A percentile compares a stretch with the other conserved stretches of the same genome.
These are phyloP conservation scores for Phalacrocorax brasilianus DNA, from an alignment of 2,113 vertebrate genomes.

Conservation along the genomic window DNA sequence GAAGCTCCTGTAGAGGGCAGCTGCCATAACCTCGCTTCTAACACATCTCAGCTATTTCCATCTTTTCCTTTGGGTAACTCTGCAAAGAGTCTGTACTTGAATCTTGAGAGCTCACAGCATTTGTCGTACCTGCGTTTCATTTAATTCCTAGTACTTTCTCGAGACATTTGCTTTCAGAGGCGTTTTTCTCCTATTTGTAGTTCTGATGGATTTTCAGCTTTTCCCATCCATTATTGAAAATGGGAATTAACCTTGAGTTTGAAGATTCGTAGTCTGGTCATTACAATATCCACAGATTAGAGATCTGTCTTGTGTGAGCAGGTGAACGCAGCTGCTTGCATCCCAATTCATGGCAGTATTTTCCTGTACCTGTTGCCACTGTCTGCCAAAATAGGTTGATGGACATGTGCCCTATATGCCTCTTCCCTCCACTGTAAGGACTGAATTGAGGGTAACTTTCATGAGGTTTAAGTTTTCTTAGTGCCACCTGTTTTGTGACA, in stretches of 20 bases:
- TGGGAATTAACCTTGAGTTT: slow-evolving; percentile 48
- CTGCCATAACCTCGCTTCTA: neutral
- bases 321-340: neutral
- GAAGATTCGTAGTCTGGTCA: slow-evolving; percentile 4
- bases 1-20: neutral
- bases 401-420: rapidly evolving
- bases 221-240: slow-evolving; percentile 16
- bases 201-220: slow-evolving; percentile 45
- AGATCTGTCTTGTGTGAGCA: neutral
- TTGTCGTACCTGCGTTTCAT: neutral
- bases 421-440: neutral
- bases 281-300: neutral
- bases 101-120: neutral
- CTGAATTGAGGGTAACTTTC: neutral
- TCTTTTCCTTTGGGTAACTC: neutral
- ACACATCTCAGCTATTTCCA: neutral
- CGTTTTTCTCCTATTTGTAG: neutral
- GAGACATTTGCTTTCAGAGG: slow-evolving; percentile 9
- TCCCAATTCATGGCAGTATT: neutral
- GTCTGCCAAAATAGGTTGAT: neutral
- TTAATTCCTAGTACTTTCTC: neutral
- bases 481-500: neutral
- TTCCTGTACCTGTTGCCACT: neutral
- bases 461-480: neutral
- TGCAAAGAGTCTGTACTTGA: neutral